Evolutionary conservation across 2,113 vertebrate species (phyloP).

Genomic region (Leucopternis melanops): DNA sequence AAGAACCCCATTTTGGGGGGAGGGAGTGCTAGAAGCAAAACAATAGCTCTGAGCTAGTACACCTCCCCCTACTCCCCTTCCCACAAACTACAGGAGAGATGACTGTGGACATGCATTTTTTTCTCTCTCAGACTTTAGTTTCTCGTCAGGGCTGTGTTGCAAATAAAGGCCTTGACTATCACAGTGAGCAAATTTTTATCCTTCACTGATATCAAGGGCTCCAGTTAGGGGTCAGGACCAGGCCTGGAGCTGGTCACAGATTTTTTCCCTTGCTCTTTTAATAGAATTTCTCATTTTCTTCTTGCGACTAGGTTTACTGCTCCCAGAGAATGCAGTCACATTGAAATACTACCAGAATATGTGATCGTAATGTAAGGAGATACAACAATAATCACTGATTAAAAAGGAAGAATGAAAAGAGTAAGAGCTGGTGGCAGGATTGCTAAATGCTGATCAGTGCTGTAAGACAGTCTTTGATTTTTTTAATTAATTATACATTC

Average conservation of each 20-base stretch:
- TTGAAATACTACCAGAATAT: not conserved
- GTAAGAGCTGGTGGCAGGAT: slow-evolving; percentile 12
- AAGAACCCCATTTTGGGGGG: accelerated
- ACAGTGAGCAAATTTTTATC: not conserved
- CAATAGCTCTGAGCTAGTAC: not conserved
- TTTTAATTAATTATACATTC: slow-evolving; percentile 63
- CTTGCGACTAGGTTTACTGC: not conserved
- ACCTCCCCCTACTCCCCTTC: not conserved
- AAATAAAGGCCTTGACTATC: not conserved
- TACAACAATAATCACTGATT: slow-evolving; percentile 47
- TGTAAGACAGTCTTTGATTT: slow-evolving; percentile 45
- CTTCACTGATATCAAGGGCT: not conserved
- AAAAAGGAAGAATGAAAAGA: slow-evolving; percentile 34
- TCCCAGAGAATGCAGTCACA: not conserved
- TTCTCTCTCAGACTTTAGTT: not conserved
- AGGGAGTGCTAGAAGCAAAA: not conserved
- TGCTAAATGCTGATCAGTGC: slow-evolving; percentile 52
- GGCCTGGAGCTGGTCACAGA: not conserved
- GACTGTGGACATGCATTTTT: not conserved
- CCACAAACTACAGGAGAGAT: not conserved
- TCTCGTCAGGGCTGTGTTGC: not conserved
- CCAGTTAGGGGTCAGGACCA: not conserved
- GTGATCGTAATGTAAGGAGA: not conserved
- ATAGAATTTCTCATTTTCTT: not conserved
- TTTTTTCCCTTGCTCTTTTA: not conserved